Percentiles rank a stretch among this genome's conserved stretches.
phyloP scores from a whole-genome alignment of 2,113 vertebrate genomes.

The Spilogale gracilis region DNA sequence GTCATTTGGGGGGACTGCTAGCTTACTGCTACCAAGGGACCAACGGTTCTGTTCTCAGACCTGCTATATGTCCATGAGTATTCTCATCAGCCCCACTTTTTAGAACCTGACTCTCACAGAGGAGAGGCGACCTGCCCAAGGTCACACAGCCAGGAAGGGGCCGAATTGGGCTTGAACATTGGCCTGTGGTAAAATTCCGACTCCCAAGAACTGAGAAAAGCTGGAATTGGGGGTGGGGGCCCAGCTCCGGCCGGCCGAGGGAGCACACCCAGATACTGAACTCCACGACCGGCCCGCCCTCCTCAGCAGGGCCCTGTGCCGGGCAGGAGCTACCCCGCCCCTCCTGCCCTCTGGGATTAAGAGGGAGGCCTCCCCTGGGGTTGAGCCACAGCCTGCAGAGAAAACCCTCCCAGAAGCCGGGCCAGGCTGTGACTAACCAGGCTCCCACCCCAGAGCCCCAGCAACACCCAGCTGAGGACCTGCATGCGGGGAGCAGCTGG shows the following conservation, averaged over 20 bases:
- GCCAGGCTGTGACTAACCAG: background rate
- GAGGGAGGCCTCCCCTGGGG: background rate
- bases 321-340: background rate
- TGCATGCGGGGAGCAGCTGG: background rate
- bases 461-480: background rate
- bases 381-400: background rate
- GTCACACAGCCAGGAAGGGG: background rate
- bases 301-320: background rate
- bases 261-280: slow-evolving; percentile 57
- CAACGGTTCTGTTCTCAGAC: background rate
- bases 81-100: background rate
- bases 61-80: background rate
- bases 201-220: background rate
- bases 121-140: background rate
- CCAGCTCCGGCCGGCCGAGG: accelerated
- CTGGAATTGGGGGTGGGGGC: background rate
- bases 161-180: background rate
- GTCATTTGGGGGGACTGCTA: background rate
- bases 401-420: background rate
- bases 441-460: background rate
- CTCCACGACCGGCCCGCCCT: background rate
- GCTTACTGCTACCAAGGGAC: background rate
- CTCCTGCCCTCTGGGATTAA: background rate
- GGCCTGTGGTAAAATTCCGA: background rate
- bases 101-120: background rate